Percentiles rank a stretch among this genome's conserved stretches.
Conservation (phyloP, 2,797 vertebrate genomes). For the Syngnathus rostellatus region DNA sequence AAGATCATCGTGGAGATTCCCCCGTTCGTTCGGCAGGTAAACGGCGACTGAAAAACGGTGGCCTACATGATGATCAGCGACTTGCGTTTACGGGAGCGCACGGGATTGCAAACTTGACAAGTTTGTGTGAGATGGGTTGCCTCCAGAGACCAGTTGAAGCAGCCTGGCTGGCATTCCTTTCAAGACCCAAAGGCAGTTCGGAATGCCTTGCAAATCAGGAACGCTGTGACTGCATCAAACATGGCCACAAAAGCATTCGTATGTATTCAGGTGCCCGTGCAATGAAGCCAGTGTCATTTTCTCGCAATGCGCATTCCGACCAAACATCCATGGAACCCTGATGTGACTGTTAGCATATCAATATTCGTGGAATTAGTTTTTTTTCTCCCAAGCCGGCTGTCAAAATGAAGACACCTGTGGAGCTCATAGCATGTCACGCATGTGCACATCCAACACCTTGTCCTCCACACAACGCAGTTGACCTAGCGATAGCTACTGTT, state of each 20-base stretch:
- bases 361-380: too few relatives aligned
- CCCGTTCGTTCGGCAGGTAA: too few relatives aligned
- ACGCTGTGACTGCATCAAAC: not conserved
- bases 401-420: not conserved
- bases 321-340: not conserved
- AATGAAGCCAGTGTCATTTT: not conserved
- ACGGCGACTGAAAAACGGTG: too few relatives aligned
- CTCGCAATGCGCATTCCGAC: not conserved
- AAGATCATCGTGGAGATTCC: not conserved
- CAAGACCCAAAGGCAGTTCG: not conserved
- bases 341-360: too few relatives aligned
- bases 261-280: not conserved
- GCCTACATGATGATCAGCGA: too few relatives aligned
- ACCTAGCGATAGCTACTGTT: too few relatives aligned
- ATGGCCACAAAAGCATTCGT: not conserved
- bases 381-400: too few relatives aligned
- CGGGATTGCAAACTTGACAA: too few relatives aligned
- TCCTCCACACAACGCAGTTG: constrained; percentile 13
- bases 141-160: not conserved
- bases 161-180: not conserved
- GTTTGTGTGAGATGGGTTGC: too few relatives aligned
- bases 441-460: not conserved
- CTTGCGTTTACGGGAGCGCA: too few relatives aligned
- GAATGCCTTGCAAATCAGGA: not conserved
- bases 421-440: not conserved